Evolutionary conservation across 2,888 invertebrate species (phyloP).

Genomic region (Endotricha flammealis): DNA sequence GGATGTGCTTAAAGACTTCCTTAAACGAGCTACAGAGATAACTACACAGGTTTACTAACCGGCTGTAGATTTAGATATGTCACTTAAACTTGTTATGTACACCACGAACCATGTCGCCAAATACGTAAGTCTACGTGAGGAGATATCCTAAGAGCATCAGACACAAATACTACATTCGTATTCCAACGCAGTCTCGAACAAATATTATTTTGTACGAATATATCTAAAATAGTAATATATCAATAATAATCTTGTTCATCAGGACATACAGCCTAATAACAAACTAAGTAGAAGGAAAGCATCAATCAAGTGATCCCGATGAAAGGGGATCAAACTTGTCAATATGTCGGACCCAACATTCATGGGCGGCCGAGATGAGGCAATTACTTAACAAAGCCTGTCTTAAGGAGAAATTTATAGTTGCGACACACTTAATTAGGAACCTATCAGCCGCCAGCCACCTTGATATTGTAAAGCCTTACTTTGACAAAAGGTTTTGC

Average conservation of each 20-base stretch:
- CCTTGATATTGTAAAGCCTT: conserved; percentile 11
- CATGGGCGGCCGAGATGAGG: conserved; percentile 24
- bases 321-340: conserved; percentile 38
- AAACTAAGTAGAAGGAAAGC: conserved; percentile 11
- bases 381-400: conserved; percentile 26
- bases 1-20: conserved; percentile 9
- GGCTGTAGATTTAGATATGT: conserved; percentile 1
- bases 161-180: too few relatives aligned
- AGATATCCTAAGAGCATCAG: conserved; percentile 4
- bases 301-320: conserved; percentile 35
- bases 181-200: too few relatives aligned
- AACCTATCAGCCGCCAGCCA: conserved; percentile 12
- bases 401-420: conserved; percentile 19
- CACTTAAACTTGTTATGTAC: conserved; percentile 5
- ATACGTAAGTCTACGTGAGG: conserved; percentile 7
- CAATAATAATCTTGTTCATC: conserved; percentile 13
- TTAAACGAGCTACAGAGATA: conserved; percentile 2
- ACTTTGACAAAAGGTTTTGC: conserved; percentile 1
- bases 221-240: neutral
- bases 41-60: conserved; percentile 7
- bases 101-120: conserved; percentile 6
- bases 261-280: conserved; percentile 18
- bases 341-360: conserved; percentile 31
- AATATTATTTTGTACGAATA: conserved; percentile 1
- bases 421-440: conserved; percentile 17